Evolutionary conservation across 2,888 invertebrate genomes (phyloP).

Genomic region (Rugalucina vietnamica): DNA sequence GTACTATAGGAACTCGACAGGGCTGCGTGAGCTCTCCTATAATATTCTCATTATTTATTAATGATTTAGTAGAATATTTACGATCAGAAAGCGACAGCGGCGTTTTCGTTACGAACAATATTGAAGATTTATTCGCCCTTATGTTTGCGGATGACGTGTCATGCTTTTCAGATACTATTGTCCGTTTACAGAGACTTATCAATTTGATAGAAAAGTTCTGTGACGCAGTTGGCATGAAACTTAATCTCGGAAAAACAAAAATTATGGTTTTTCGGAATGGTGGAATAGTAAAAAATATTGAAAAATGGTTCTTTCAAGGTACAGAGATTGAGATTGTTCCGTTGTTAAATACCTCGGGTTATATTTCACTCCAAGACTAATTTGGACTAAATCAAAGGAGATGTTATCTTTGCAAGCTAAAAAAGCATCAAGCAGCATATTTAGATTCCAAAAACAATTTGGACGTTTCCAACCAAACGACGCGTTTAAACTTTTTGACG

Average conservation of each 20-base stretch:
- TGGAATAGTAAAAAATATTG: neutral
- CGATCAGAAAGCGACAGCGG: neutral
- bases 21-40: neutral
- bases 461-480: neutral
- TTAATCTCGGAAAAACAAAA: neutral
- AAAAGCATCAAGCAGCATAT: neutral
- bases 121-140: neutral
- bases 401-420: neutral
- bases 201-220: neutral
- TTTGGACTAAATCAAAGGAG: neutral
- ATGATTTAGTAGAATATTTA: neutral
- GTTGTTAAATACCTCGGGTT: constrained; percentile 2
- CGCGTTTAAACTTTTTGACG: constrained; percentile 1
- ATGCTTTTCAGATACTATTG: neutral
- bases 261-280: neutral
- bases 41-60: neutral
- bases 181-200: neutral
- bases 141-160: neutral
- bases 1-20: neutral
- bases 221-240: neutral
- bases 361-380: neutral
- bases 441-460: constrained; percentile 11
- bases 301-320: neutral
- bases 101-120: neutral
- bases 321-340: neutral